A percentile compares a stretch with the other conserved stretches of the same genome.
phyloP scores from a whole-genome alignment of 2,888 invertebrate genomes.

The Zygaena filipendulae region DNA sequence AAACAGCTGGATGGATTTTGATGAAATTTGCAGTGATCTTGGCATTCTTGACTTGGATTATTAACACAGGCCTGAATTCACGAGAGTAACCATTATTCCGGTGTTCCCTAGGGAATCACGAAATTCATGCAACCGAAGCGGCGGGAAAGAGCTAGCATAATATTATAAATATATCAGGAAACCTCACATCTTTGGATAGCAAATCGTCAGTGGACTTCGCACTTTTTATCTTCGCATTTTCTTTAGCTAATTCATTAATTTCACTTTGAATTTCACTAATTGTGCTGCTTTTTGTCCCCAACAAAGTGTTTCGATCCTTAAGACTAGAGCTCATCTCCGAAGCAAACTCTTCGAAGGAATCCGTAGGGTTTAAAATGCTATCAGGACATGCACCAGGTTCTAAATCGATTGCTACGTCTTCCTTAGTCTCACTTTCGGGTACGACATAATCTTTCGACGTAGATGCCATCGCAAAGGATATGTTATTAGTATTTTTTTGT shows the following conservation, averaged over 20 bases:
- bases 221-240: conserved; percentile 31
- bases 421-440: conserved; percentile 20
- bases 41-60: too few species aligned
- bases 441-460: conserved; percentile 39
- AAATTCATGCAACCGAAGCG: too few species aligned
- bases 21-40: too few species aligned
- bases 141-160: too few species aligned
- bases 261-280: conserved; percentile 71
- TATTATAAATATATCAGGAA: too few species aligned
- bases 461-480: conserved; percentile 47
- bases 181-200: conserved; percentile 48
- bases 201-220: conserved; percentile 50
- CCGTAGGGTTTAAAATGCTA: conserved; percentile 77
- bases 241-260: conserved; percentile 41
- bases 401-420: conserved; percentile 32
- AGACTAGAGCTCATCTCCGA: conserved; percentile 73
- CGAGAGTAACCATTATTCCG: too few species aligned
- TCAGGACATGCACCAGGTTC: conserved; percentile 65
- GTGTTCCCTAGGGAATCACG: too few species aligned
- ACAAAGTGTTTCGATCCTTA: conserved; percentile 61
- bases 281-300: conserved; percentile 65
- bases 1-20: too few species aligned
- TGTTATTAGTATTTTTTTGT: conserved; percentile 13
- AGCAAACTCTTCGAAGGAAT: conserved; percentile 77
- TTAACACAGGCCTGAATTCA: too few species aligned